These are phyloP conservation scores for Coleophora deauratella DNA, from an alignment of 2,888 invertebrate species.

Conservation along the genomic window DNA sequence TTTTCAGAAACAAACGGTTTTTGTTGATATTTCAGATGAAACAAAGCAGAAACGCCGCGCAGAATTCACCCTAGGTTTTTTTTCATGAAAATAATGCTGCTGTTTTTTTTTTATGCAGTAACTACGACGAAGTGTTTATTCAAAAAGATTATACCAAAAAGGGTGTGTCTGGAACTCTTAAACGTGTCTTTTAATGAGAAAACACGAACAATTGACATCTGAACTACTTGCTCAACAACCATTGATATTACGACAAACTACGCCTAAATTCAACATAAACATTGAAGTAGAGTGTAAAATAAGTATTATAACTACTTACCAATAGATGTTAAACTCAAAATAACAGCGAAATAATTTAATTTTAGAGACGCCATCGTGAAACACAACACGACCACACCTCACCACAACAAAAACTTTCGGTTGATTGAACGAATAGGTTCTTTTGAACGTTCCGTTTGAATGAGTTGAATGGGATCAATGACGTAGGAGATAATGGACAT, in stretches of 20 bases:
- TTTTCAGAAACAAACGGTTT: too few species aligned
- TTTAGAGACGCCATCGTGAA: conserved; percentile 36
- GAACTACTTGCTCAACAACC: neutral
- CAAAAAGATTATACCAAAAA: neutral
- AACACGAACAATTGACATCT: conserved; percentile 7
- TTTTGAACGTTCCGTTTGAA: conserved; percentile 10
- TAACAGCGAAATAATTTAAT: conserved; percentile 27
- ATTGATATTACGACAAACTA: too few species aligned
- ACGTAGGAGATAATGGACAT: too few species aligned
- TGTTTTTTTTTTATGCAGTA: too few species aligned
- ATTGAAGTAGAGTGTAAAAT: too few species aligned
- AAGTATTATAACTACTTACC: conserved; percentile 32
- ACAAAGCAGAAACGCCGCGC: too few species aligned
- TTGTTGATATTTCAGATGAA: too few species aligned
- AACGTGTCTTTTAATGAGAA: conserved; percentile 10
- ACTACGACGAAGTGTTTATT: too few species aligned
- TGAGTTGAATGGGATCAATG: neutral
- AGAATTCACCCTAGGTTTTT: too few species aligned
- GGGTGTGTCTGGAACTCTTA: conserved; percentile 14
- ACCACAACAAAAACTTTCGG: conserved; percentile 18
- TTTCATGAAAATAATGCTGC: too few species aligned
- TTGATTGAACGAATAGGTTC: neutral
- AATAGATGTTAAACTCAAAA: conserved; percentile 28
- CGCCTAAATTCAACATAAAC: too few species aligned
- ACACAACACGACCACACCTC: conserved; percentile 21